These are phyloP conservation scores for Xanthorhoe spadicearia DNA, from an alignment of 2,888 invertebrate genomes.

Conservation along the genomic window DNA sequence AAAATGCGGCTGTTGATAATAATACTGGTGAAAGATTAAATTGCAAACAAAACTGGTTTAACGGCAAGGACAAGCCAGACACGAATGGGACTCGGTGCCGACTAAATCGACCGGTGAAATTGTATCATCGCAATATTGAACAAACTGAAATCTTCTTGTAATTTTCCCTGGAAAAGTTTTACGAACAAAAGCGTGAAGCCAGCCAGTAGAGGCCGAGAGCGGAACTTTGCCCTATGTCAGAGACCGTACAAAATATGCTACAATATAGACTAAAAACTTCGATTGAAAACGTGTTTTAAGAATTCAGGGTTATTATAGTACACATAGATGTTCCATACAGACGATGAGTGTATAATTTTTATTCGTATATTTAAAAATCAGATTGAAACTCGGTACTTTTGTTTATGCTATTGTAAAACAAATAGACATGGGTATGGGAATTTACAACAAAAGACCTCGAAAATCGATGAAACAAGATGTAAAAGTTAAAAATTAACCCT, in stretches of 20 bases:
- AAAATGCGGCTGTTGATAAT: background rate
- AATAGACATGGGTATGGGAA: too few relatives aligned
- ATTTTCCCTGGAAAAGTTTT: conserved; percentile 4
- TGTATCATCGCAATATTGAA: conserved; percentile 38
- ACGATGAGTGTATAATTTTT: too few relatives aligned
- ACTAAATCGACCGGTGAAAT: conserved; percentile 44
- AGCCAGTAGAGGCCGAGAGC: background rate
- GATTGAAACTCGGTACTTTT: too few relatives aligned
- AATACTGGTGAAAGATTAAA: conserved; percentile 4
- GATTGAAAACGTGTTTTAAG: background rate
- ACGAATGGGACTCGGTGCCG: conserved; percentile 34
- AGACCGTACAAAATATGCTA: background rate
- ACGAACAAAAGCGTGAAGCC: conserved; percentile 4
- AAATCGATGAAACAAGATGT: too few relatives aligned
- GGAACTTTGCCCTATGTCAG: background rate
- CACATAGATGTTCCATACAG: background rate
- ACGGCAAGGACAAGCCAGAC: conserved; percentile 41
- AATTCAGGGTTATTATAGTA: background rate
- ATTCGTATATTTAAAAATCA: too few relatives aligned
- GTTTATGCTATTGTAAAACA: too few relatives aligned
- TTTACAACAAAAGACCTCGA: too few relatives aligned
- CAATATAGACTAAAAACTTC: background rate
- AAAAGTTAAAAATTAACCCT: too few relatives aligned
- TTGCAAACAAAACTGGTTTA: conserved; percentile 16
- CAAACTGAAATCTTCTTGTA: conserved; percentile 1